Conservation (phyloP, 2,888 invertebrate genomes). For the Clistopyga incitator region DNA sequence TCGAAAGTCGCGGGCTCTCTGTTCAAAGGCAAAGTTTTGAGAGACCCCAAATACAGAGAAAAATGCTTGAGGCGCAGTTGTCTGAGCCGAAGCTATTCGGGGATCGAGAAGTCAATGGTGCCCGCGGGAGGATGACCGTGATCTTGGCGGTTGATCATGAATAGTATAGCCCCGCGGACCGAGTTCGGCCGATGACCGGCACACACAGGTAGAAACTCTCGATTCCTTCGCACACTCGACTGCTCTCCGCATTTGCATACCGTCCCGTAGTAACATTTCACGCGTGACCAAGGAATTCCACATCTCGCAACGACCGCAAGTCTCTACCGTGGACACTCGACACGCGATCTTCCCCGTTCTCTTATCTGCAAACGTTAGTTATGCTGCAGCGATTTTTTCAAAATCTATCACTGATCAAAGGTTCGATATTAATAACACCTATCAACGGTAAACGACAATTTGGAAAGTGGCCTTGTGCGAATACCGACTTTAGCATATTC, state of each 20-base stretch:
- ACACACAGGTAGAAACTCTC: conserved; percentile 63
- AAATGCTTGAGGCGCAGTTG: conserved; percentile 45
- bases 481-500: neutral
- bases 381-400: neutral
- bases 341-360: neutral
- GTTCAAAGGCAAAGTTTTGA: neutral
- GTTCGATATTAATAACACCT: no score
- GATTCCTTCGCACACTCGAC: conserved; percentile 63
- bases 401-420: neutral
- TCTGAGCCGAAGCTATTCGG: conserved; percentile 49
- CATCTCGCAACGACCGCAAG: neutral
- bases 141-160: conserved; percentile 79
- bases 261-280: conserved; percentile 50
- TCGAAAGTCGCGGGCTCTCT: neutral
- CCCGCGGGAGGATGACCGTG: conserved; percentile 75
- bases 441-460: no score
- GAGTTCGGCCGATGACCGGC: conserved; percentile 79
- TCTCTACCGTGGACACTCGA: neutral
- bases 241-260: conserved; percentile 62
- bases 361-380: no score
- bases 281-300: conserved; percentile 47
- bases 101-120: conserved; percentile 51
- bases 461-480: neutral
- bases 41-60: neutral
- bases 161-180: conserved; percentile 61